Base-by-base conservation (phyloP, 2,888 invertebrate genomes). In the Caenorhabditis sp. region DNA sequence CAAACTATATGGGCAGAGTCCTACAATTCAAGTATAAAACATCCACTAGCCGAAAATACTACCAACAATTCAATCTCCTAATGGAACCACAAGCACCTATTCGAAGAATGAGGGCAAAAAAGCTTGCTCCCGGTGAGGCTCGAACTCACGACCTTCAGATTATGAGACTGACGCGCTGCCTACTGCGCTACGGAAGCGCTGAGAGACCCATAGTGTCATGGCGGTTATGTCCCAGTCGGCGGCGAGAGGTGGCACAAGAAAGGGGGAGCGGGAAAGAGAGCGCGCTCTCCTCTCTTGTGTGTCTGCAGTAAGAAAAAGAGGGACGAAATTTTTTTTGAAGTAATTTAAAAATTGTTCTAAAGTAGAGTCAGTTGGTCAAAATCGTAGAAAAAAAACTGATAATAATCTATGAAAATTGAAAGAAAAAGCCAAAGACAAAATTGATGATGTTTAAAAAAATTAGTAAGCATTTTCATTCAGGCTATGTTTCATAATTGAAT, bases 81-180 rank as follows among this genome's bases (percentile, higher is more conserved):
- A 47, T 47, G 28, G 31, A 61, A 59, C 2, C 8, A 26, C 16
- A 16, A 19, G 19, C 3, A 56, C 26, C 64, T 41, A 35, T 49
- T 10, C 12, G 16, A 10, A 51, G 58, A 64, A 47, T 10, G 2
- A 49, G 58, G 16, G n/a, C 79, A 85, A 88, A 85, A 77, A 75
- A 76, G 59, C 56, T 85, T 89, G 89, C 89, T 89, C 87, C 87
- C 86, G 87, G 95, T 95, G 95, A 95, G 95, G 95, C 95, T 96
- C 95, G 96, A 96, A 96, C 96, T 96, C 95, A 96, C 95, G 96
- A 95, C 95, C 96, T 96, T 96, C 95, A 95, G 95, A 95, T 95
- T 95, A 95, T 95, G 95, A 95, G 95, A 95, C 95, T 95, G 95
- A 95, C 95, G 95, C 95, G 95, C 95, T 95, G 94, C 95, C 95